Evolutionary conservation across 2,113 vertebrate species (phyloP), one percentile per base, ranked within the genome.

Genomic region (Paramormyrops kingsleyae): DNA sequence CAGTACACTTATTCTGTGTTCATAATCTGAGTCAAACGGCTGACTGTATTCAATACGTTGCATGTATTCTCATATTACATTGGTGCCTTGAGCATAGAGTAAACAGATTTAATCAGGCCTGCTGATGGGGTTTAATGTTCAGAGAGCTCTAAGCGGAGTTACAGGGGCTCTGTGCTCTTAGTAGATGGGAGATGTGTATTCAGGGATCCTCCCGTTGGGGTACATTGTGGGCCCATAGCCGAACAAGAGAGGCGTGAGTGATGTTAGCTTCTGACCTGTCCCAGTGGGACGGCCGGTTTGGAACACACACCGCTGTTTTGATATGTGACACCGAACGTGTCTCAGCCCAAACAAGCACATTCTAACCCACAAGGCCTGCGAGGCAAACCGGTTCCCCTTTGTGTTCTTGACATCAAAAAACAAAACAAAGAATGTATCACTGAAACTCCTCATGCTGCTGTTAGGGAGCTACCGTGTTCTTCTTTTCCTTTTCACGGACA

Each of bases 261-360:
- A 39, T 87, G 86, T 53, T 87, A 53, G 27, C 86, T 59, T 50
- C n/a, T 87, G 85, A 53, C 85, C 86, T 5, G 46, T 53, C n/a
- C 2, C 12, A 15, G 86, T 31, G 49, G 47, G 50, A 4, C 12
- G 7, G 86, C 50, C 50, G n/a, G 44, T 52, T 56, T 56, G 27
- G 86, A 87, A 87, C 50, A 35, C 17, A 21, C 86, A 56, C 21
- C 50, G 13, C 86, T 53, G 50, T 35, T 86, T 86, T 86, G 83
- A 86, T 49, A 86, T 86, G 83, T 56, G 50, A 87, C n/a, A 87
- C 49, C 50, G 13, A 87, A 35, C 27, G 2, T 21, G 86, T 87
- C 27, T 53, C 50, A 87, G 24, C 49, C 47, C 24, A 86, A 47
- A 86, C 83, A 86, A 86, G 47, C 83, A 86, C 83, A 84, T 70